These are phyloP conservation scores for Tauraco hartlaubi DNA, from an alignment of 2,797 vertebrate genomes.

Conservation along the genomic window DNA sequence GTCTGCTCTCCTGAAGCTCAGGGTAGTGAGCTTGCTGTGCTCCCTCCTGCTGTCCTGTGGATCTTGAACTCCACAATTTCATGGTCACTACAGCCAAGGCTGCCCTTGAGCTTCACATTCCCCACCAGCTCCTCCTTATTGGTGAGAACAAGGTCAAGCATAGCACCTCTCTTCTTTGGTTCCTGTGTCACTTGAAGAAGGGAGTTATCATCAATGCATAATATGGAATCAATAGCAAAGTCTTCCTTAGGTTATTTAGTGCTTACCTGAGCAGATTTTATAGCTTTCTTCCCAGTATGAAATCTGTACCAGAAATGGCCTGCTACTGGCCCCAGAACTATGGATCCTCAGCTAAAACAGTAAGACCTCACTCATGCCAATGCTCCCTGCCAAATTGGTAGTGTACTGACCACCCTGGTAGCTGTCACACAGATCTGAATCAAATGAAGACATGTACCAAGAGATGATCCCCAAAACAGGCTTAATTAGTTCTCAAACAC, in stretches of 20 bases:
- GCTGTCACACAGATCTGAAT: neutral
- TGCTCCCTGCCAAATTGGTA: neutral
- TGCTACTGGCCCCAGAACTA: neutral
- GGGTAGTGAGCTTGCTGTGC: too few species aligned
- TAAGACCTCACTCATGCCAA: neutral
- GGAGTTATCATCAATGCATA: neutral
- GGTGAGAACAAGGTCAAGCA: neutral
- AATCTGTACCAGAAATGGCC: neutral
- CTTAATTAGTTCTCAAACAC: neutral
- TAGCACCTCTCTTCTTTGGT: too few species aligned
- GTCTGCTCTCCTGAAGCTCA: too few species aligned
- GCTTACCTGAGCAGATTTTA: neutral
- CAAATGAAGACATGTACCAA: neutral
- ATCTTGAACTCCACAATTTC: too few species aligned
- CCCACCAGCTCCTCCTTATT: too few species aligned
- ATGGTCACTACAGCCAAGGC: too few species aligned
- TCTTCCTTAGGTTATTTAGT: neutral
- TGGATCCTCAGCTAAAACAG: accelerated
- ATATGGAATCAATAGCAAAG: neutral
- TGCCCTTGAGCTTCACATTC: too few species aligned
- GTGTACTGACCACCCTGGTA: neutral
- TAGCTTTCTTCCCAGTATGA: neutral
- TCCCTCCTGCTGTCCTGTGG: too few species aligned
- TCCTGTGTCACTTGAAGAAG: too few species aligned
- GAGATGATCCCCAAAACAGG: neutral